phyloP scores from a whole-genome alignment of 1,140 invertebrate species.

The Triops cancriformis region DNA sequence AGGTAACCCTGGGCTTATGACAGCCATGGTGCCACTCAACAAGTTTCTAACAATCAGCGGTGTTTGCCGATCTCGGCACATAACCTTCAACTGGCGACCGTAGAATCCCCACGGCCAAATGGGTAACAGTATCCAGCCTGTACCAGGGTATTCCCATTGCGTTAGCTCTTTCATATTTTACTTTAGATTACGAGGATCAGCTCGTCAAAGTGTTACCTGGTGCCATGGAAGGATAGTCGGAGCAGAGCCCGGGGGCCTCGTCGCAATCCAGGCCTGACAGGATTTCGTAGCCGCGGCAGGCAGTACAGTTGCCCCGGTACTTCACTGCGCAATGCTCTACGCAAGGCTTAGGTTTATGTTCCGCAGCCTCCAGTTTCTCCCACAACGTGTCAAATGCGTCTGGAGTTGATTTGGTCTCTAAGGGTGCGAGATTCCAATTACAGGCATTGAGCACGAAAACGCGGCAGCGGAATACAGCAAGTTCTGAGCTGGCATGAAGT shows the following conservation, averaged over 20 bases:
- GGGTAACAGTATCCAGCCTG: background rate
- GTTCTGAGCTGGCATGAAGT: background rate
- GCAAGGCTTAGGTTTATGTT: background rate
- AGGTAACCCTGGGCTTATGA: no score
- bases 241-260: background rate
- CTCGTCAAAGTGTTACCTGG: background rate
- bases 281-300: background rate
- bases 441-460: background rate
- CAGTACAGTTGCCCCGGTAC: background rate
- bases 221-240: background rate
- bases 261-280: background rate
- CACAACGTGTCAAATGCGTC: background rate
- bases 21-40: no score
- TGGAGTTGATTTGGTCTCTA: background rate
- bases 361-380: background rate
- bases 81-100: background rate
- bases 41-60: background rate
- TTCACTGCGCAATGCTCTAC: background rate
- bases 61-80: background rate
- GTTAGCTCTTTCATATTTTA: no score
- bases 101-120: background rate
- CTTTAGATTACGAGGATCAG: no score
- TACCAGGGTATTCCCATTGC: no score
- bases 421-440: background rate
- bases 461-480: background rate